Base-by-base conservation (phyloP, 2,797 vertebrate genomes). In the Ficedula albicollis region DNA sequence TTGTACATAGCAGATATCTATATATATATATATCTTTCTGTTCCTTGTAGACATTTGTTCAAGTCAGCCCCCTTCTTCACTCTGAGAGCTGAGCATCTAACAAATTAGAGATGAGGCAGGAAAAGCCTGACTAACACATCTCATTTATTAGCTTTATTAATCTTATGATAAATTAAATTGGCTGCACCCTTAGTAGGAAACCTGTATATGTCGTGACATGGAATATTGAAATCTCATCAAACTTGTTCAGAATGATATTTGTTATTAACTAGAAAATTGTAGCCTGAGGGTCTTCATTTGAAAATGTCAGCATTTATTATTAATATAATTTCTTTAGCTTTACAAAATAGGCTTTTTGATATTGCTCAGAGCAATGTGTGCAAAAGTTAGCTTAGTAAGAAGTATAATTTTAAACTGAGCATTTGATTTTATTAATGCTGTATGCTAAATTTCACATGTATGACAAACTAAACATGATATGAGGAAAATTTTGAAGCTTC, bases 261-360 rank as follows among this genome's bases (percentile, higher is more conserved):
- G 51, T 81, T 91, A 88, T 90, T 93, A 95, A 74, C 63, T 68
- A 75, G 48, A 63, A 81, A 81, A 86, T 76, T 84, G 64, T 84
- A 87, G 67, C 92, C 86, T 25, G 44, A 84, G 68, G 90, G 77
- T 63, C 41, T 93, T 89, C 0, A 30, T 89, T 93, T 90, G 55
- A 89, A 96, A 96, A 93, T 94, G 94, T 84, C 94, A 89, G 62
- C 41, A 87, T 82, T 79, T 94, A 60, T 96, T 80, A 91, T 59
- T 90, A 67, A 54, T 6, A 29, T 68, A 78, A 84, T 90, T 90
- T 87, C 48, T 89, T 94, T 46, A 70, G 44, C 63, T 74, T 76
- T 79, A 82, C 36, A 67, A 87, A 64, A 80, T 43, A 63, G n/a
- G 27, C 58, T 88, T 91, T 93, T 91, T 78, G 27, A 39, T 68